Conservation (phyloP, 1,140 invertebrate genomes). For the Vanessa atalanta region DNA sequence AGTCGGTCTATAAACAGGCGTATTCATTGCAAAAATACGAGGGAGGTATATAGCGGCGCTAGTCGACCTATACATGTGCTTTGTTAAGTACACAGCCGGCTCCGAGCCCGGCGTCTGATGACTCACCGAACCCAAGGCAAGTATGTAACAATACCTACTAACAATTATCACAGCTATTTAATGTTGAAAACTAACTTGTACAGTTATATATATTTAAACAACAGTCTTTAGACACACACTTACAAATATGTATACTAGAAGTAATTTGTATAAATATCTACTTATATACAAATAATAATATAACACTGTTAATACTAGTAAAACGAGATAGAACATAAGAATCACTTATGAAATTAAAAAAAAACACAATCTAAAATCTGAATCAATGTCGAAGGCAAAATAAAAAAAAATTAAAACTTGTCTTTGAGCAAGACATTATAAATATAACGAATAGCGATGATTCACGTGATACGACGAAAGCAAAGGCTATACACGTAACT, state of each 20-base stretch:
- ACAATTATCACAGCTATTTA: conserved; percentile 23
- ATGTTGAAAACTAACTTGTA: conserved; percentile 5
- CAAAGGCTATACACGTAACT: conserved; percentile 12
- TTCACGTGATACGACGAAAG: conserved; percentile 4
- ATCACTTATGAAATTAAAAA: too few species aligned
- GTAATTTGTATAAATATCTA: too few species aligned
- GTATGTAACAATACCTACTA: conserved; percentile 37
- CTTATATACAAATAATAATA: too few species aligned
- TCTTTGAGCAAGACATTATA: background rate
- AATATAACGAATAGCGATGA: conserved; percentile 5
- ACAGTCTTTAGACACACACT: too few species aligned
- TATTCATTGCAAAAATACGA: conserved; percentile 35
- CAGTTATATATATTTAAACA: background rate
- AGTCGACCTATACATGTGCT: conserved; percentile 34
- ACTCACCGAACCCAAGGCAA: conserved; percentile 68
- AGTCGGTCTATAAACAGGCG: background rate
- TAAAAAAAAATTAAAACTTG: background rate
- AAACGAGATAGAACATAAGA: too few species aligned
- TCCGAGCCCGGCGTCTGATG: conserved; percentile 55
- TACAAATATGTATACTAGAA: too few species aligned
- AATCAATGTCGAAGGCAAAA: too few species aligned
- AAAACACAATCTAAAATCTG: too few species aligned
- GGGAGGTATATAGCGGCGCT: conserved; percentile 41
- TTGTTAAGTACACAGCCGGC: conserved; percentile 58
- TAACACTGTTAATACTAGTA: too few species aligned